These are phyloP conservation scores for Netelia melanura DNA, from an alignment of 2,888 invertebrate species.

Conservation along the genomic window DNA sequence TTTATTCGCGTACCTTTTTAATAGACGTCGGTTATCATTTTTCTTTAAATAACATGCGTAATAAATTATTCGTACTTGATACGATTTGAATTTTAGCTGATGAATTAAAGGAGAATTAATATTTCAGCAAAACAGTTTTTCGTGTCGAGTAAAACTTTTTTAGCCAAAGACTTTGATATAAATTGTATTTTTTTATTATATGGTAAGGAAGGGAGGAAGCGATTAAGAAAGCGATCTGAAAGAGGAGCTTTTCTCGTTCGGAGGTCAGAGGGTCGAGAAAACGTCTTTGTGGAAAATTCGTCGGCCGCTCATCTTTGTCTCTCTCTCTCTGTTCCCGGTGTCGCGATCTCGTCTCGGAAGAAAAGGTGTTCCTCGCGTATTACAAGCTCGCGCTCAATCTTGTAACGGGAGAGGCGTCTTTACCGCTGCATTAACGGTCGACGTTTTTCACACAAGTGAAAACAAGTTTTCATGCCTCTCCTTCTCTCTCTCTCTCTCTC, in stretches of 20 bases:
- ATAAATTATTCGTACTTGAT: neutral
- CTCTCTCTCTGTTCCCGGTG: constrained; percentile 4
- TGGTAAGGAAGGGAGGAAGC: no score
- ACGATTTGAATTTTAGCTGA: neutral
- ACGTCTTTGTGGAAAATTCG: constrained; percentile 41
- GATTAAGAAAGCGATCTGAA: neutral
- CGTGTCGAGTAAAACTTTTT: no score
- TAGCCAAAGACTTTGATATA: no score
- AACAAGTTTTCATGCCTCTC: constrained; percentile 78
- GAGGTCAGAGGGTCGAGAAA: constrained; percentile 20
- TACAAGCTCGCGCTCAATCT: constrained; percentile 77
- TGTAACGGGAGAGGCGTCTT: constrained; percentile 85
- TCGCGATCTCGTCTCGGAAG: constrained; percentile 60
- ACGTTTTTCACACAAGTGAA: constrained; percentile 84
- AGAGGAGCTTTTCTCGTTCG: neutral
- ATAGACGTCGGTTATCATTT: neutral
- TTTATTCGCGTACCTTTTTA: neutral
- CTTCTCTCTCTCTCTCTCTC: neutral
- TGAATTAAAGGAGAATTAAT: no score
- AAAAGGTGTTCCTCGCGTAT: constrained; percentile 79
- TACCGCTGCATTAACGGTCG: constrained; percentile 85
- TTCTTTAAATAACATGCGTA: neutral
- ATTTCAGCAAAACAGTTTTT: no score
- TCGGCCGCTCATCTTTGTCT: constrained; percentile 15
- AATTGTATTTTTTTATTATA: no score